Evolutionary conservation across 1,140 invertebrate genomes (phyloP), one percentile per base, ranked within the genome.

Genomic region (Oryzaephilus surinamensis): DNA sequence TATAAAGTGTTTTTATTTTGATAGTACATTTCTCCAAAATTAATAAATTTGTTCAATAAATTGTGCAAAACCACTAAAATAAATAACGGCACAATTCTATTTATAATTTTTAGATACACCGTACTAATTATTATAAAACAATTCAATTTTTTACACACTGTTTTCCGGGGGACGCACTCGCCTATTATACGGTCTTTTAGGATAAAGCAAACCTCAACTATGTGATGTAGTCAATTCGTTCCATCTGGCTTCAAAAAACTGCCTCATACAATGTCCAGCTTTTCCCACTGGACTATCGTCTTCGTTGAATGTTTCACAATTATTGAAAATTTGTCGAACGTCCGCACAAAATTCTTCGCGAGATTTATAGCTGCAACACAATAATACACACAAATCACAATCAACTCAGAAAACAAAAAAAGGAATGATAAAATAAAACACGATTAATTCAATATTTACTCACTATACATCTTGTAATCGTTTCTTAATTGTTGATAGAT

Each of bases 291-390:
- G 89, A 48, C 88, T 94, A 64, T 96, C 87, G 61, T 97, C 92
- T 66, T 97, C 93, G 64, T 97, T 97, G 69, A 96, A 97, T 32
- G 87, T 86, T 63, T 95, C 89, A 67, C 93, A 97, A 66, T 97
- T 97, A 63, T 88, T 84, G 69, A 96, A 96, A 50, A 97, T 93
- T 43, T 92, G 78, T 3, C 87, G 76, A 11, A 91, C 81, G 66
- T 97, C 92, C 8, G 76, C 70, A 44, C 82, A 83, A 68, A 95
- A 96, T 42, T 95, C 90, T 46, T 90, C 87, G 49, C 76, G 74
- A 27, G 73, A 74, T 64, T 89, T 90, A 68, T 92, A 92, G 52
- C 87, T 91, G 60, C 11, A 48, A 46, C n/a, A n/a, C n/a, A 41
- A 45, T 47, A 28, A 41, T 32, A 28, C 10, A 13, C 17, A n/a